phyloP scores from a whole-genome alignment of 1,140 invertebrate species.

The Protaetia brevitarsis region DNA sequence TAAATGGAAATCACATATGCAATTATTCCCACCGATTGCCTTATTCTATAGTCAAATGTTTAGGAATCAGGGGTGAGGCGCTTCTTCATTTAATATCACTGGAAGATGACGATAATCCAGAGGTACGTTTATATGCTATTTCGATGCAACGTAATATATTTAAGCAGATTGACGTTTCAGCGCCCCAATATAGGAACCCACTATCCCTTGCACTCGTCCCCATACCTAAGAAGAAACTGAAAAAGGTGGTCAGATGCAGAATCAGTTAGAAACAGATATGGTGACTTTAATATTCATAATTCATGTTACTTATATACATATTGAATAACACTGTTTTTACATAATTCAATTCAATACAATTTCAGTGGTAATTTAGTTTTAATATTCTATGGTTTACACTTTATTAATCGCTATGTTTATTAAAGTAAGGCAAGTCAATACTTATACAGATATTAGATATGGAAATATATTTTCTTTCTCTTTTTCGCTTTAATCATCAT shows the following conservation, averaged over 20 bases:
- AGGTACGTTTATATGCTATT: background rate
- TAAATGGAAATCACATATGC: background rate
- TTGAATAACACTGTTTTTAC: too few relatives aligned
- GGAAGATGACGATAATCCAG: background rate
- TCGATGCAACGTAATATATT: background rate
- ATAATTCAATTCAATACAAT: too few relatives aligned
- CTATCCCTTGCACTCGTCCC: background rate
- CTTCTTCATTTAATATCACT: background rate
- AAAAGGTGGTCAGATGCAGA: background rate
- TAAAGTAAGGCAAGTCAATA: too few relatives aligned
- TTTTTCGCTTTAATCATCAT: too few relatives aligned
- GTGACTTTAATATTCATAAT: too few relatives aligned
- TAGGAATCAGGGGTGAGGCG: background rate
- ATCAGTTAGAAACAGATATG: background rate
- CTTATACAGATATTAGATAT: too few relatives aligned
- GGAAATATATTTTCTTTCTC: too few relatives aligned
- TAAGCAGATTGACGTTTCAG: conserved; percentile 6
- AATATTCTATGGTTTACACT: too few relatives aligned
- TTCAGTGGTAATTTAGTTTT: too few relatives aligned
- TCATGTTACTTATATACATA: too few relatives aligned
- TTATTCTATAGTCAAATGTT: background rate
- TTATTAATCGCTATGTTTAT: too few relatives aligned
- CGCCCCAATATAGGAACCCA: background rate
- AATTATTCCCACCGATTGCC: background rate
- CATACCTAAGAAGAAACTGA: background rate